Conservation (phyloP, 35 echinoderm and acorn worm species). For the Heliocidaris erythrogramma region DNA sequence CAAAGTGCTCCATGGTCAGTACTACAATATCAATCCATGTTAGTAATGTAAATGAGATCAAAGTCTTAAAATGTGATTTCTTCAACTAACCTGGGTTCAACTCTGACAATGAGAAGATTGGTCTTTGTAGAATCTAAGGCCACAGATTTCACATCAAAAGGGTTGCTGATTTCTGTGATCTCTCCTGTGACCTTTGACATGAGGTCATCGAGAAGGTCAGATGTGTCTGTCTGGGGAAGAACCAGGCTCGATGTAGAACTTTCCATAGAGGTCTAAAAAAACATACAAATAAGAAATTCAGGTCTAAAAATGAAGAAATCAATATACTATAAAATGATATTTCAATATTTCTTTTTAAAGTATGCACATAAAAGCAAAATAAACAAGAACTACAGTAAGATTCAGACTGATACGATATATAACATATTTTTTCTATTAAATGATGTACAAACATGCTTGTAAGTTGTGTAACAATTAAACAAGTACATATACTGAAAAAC, state of each 20-base stretch:
- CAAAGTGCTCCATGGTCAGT: too few relatives aligned
- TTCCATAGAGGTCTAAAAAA: constrained; percentile 49
- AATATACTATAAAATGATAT: too few relatives aligned
- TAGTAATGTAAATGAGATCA: neutral
- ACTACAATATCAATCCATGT: neutral
- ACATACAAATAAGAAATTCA: constrained; percentile 24
- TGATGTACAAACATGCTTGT: too few relatives aligned
- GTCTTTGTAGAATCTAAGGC: constrained; percentile 57
- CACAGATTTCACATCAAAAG: neutral
- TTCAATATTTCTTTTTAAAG: too few relatives aligned
- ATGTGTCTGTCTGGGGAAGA: constrained; percentile 60
- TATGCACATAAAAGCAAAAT: too few relatives aligned
- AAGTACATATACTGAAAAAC: neutral
- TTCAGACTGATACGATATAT: too few relatives aligned
- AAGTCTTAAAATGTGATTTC: neutral
- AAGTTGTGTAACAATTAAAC: too few relatives aligned
- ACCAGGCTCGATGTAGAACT: constrained; percentile 49
- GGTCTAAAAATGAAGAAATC: too few relatives aligned
- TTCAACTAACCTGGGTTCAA: constrained; percentile 28
- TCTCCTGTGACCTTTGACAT: constrained; percentile 70
- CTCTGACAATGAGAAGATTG: constrained; percentile 65
- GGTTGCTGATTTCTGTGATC: constrained; percentile 25
- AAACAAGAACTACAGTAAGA: too few relatives aligned
- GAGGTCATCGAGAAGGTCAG: constrained; percentile 50
- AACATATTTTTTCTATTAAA: too few relatives aligned